Conservation (phyloP, 2,888 invertebrate species). For the Agrochola lota region DNA sequence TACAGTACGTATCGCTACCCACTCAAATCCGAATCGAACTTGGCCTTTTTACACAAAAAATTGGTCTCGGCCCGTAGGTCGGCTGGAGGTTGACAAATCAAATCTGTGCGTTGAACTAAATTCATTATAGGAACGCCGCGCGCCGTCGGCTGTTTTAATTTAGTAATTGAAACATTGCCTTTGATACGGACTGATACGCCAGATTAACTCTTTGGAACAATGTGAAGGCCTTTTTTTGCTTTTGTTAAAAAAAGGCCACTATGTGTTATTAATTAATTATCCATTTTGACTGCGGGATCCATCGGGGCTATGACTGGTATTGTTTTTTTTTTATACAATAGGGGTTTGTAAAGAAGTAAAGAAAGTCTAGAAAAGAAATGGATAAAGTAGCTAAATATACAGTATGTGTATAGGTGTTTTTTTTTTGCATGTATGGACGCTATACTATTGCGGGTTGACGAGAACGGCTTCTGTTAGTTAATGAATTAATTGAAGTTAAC, state of each 20-base stretch:
- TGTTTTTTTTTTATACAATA: constrained; percentile 9
- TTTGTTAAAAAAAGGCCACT: neutral
- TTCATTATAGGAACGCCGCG: constrained; percentile 25
- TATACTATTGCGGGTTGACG: too few relatives aligned
- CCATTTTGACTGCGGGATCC: neutral
- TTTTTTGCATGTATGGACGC: too few relatives aligned
- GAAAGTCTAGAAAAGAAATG: neutral
- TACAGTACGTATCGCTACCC: constrained; percentile 9
- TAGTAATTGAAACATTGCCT: constrained; percentile 32
- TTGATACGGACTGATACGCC: constrained; percentile 23
- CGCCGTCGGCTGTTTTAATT: constrained; percentile 31
- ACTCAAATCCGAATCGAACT: constrained; percentile 27
- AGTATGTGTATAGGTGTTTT: too few relatives aligned
- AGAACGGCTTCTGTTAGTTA: too few relatives aligned
- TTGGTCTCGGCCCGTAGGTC: constrained; percentile 3
- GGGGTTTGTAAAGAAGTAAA: neutral
- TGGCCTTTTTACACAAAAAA: constrained; percentile 32
- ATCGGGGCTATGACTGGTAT: neutral
- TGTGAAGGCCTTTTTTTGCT: constrained; percentile 8
- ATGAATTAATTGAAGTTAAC: neutral
- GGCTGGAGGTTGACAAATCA: constrained; percentile 46
- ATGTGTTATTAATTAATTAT: constrained; percentile 3
- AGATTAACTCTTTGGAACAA: constrained; percentile 24
- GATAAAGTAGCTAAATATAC: too few relatives aligned
- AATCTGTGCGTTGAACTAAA: constrained; percentile 46